Conservation (phyloP, 2,113 vertebrate species). For the Anser brachyrhynchus region DNA sequence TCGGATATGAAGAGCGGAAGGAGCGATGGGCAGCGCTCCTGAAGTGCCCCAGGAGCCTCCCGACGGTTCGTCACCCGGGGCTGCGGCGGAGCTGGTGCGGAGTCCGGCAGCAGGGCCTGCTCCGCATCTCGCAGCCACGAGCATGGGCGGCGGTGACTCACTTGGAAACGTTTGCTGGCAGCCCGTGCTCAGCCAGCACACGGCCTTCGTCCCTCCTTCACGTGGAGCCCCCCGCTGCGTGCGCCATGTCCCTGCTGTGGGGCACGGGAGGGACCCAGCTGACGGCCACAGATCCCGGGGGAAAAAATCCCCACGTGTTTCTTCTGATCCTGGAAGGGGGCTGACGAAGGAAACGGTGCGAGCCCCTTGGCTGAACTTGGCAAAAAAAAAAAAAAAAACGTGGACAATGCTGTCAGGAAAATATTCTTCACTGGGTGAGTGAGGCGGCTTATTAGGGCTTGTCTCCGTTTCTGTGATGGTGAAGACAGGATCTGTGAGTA, state of each 20-base stretch:
- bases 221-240: background rate
- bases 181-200: background rate
- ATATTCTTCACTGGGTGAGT: background rate
- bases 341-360: background rate
- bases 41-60: background rate
- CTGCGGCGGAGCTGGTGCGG: background rate
- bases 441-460: background rate
- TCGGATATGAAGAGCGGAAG: accelerated
- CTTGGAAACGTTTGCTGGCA: slow-evolving; percentile 28
- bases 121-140: background rate
- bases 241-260: background rate
- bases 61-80: background rate
- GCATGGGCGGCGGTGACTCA: slow-evolving; percentile 19
- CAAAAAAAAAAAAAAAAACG: background rate
- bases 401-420: slow-evolving; percentile 18
- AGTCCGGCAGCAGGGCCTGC: background rate
- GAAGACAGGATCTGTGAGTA: slow-evolving; percentile 29
- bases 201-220: background rate
- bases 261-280: slow-evolving; percentile 3
- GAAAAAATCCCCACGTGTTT: background rate
- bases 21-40: background rate
- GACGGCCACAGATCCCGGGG: background rate
- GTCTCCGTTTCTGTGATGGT: slow-evolving; percentile 10
- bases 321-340: background rate
- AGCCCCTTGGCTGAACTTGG: background rate